A percentile compares a stretch with the other conserved stretches of the same genome.
Conservation (phyloP, 2,113 vertebrate species). For the Cyprinus carpio region DNA sequence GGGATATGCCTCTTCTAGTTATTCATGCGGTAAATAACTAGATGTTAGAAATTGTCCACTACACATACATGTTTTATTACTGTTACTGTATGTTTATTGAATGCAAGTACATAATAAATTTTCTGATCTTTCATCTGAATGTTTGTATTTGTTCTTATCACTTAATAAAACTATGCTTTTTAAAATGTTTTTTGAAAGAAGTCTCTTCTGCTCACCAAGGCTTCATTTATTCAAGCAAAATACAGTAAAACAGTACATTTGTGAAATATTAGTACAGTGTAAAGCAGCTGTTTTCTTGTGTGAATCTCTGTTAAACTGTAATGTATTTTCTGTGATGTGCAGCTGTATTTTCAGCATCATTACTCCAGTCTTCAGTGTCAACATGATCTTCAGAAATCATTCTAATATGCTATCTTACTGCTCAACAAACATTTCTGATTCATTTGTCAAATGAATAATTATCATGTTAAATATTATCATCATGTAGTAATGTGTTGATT, state of each 20-base stretch:
- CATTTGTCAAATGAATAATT: too few relatives aligned
- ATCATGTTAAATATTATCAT: background rate
- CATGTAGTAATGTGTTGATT: background rate
- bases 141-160: background rate
- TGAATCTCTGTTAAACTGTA: too few relatives aligned
- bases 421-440: background rate
- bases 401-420: too few relatives aligned
- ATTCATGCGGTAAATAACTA: background rate
- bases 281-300: too few relatives aligned
- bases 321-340: too few relatives aligned
- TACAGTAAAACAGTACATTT: too few relatives aligned
- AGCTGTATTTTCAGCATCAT: too few relatives aligned
- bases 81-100: background rate
- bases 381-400: background rate
- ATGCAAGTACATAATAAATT: background rate
- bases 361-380: too few relatives aligned
- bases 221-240: background rate
- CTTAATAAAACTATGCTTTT: background rate
- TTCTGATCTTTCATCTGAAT: background rate
- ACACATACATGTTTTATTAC: background rate
- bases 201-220: background rate
- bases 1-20: background rate
- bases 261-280: too few relatives aligned
- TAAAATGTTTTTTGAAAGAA: background rate
- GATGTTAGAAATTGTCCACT: background rate